These are phyloP conservation scores for Tetramorium alpestre DNA, from an alignment of 1,140 invertebrate genomes.

Conservation along the genomic window DNA sequence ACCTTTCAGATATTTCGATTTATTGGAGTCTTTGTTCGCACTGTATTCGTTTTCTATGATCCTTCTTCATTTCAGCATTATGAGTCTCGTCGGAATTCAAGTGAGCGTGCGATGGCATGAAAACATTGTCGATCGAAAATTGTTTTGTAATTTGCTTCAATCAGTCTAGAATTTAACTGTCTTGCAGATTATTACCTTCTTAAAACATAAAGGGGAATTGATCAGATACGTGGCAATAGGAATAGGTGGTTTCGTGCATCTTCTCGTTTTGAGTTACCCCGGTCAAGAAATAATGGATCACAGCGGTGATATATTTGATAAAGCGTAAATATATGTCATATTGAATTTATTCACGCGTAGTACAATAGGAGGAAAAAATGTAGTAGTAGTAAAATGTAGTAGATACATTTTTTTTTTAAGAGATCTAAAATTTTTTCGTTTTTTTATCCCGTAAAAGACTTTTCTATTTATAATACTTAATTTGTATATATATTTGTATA, in stretches of 20 bases:
- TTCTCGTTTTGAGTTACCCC: slow-evolving; percentile 30
- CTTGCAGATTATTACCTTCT: not conserved
- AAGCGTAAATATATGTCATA: slow-evolving; percentile 28
- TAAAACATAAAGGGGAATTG: not conserved
- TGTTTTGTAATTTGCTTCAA: not conserved
- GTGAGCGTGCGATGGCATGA: not conserved
- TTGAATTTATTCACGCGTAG: not conserved
- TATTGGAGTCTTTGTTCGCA: not conserved
- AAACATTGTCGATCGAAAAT: not conserved
- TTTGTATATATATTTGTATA: too few relatives aligned
- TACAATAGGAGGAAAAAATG: not conserved
- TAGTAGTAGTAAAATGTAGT: not conserved
- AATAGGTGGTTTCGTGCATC: slow-evolving; percentile 3
- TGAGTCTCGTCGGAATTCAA: not conserved
- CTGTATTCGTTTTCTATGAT: not conserved
- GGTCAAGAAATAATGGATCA: slow-evolving; percentile 32
- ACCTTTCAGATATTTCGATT: slow-evolving; percentile 2
- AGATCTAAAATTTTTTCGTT: too few relatives aligned
- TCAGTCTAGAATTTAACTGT: not conserved
- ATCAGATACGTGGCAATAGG: slow-evolving; percentile 15
- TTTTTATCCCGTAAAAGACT: too few relatives aligned
- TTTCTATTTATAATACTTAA: too few relatives aligned
- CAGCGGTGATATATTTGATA: slow-evolving; percentile 17
- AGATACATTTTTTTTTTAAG: not conserved
- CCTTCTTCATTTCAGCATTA: not conserved